Base-by-base conservation (phyloP, 1,140 invertebrate species). In the Belonocnema kinseyi region DNA sequence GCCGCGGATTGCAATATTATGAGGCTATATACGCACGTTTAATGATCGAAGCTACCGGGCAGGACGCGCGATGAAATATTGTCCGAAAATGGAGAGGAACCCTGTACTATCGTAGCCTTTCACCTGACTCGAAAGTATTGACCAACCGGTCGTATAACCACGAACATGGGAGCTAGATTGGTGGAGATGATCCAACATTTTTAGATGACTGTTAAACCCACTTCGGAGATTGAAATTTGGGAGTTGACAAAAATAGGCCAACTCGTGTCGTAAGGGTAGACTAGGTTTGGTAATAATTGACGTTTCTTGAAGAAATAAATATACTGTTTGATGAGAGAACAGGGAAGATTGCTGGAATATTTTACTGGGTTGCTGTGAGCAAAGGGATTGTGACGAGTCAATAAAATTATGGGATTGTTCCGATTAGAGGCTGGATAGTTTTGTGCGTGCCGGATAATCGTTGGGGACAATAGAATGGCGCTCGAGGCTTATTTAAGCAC, bases 11-110 rank as follows among this genome's bases (percentile, higher is more conserved):
- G 90, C 88, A 90, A 91, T 91, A 91, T 91, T 91, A 91, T 91
- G 90, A 91, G 90, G 90, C 90, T 88, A 90, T 91, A 91, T 90
- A 91, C 90, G 90, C 89, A 90, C 89, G 89, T 91, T 91, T 91
- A 91, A 91, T 91, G 90, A 91, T 91, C 90, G 88, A 89, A 89
- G 90, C 90, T 91, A 91, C 90, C 87, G 88, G 85, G 84, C 83
- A 85, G 83, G 80, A 79, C 77, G 83, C 78, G 78, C 73, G 88
- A 79, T 83, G 83, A 90, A 91, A 88, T 91, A 89, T 91, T 90
- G 89, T 90, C 89, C 87, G 85, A 83, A 86, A 82, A 85, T 81
- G 74, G 75, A 26, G 26, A 73, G 77, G 75, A 71, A 73, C 50
- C 79, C 73, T 74, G 80, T 74, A 51, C 21, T 71, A 66, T 73